Percentiles rank a stretch among this genome's conserved stretches.
Evolutionary conservation across 2,113 vertebrate genomes (phyloP).

Genomic region (Opisthocomus hoazin): DNA sequence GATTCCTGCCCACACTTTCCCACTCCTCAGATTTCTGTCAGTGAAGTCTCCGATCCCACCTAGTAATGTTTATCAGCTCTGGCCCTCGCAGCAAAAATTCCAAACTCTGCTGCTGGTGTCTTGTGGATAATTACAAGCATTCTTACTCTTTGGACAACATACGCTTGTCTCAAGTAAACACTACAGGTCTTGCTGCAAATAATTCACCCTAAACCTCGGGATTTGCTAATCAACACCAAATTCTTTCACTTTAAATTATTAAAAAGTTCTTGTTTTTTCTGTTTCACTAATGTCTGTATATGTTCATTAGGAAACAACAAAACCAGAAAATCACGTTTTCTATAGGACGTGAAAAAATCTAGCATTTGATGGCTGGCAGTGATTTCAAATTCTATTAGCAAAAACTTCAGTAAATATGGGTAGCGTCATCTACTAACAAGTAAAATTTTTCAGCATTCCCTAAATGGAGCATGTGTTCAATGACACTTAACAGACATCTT

Average conservation of each 20-base stretch:
- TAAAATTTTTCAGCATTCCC: not conserved
- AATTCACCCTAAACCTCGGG: not conserved
- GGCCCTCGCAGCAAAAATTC: not conserved
- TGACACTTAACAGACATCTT: not conserved
- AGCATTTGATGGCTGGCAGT: not conserved
- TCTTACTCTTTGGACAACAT: not conserved
- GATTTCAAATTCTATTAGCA: not conserved
- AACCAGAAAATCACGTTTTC: not conserved
- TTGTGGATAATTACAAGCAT: not conserved
- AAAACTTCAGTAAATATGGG: not conserved
- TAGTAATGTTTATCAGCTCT: not conserved
- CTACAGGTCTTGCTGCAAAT: not conserved
- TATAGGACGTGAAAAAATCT: not conserved
- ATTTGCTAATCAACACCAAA: not conserved
- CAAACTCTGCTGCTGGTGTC: not conserved
- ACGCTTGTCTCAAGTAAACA: not conserved
- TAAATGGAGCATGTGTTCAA: accelerated
- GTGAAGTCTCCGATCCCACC: not conserved
- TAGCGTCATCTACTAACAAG: not conserved
- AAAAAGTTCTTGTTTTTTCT: not conserved
- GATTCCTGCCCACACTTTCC: not conserved
- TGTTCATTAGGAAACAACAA: not conserved
- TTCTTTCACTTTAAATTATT: not conserved
- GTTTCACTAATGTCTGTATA: not conserved
- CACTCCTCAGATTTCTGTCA: not conserved